Conservation (phyloP, 2,113 vertebrate genomes). For the Dipodomys spectabilis region DNA sequence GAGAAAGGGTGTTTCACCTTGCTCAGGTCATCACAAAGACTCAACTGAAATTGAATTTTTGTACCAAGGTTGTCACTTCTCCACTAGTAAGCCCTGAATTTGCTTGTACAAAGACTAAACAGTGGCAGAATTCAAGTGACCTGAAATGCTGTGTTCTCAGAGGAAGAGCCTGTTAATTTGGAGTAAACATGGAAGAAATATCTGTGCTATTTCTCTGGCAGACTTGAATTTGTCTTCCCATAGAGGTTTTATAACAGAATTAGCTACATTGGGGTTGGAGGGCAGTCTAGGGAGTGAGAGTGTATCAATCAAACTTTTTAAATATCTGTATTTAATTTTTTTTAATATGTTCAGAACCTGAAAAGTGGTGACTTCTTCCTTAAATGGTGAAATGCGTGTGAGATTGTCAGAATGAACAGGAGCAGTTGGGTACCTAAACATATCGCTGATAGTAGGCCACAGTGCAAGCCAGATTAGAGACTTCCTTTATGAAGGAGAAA, state of each 20-base stretch:
- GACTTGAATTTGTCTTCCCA: slow-evolving; percentile 29
- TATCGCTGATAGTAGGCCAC: background rate
- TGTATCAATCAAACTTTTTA: slow-evolving; percentile 47
- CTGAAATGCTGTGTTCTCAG: background rate
- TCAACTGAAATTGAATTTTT: slow-evolving; percentile 58
- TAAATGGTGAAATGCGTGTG: background rate
- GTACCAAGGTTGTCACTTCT: background rate
- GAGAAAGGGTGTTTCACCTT: slow-evolving; percentile 53
- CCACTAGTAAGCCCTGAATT: background rate
- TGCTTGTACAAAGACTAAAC: background rate
- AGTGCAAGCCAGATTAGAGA: background rate
- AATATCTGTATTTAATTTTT: slow-evolving; percentile 59
- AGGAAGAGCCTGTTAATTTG: background rate
- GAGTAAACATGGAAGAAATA: background rate
- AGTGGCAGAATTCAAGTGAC: background rate
- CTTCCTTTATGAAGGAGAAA: background rate
- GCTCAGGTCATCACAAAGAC: slow-evolving; percentile 69
- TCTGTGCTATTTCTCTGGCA: background rate
- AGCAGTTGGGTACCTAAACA: background rate
- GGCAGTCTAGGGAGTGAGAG: background rate
- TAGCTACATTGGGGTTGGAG: background rate
- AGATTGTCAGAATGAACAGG: background rate
- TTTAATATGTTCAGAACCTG: slow-evolving; percentile 20
- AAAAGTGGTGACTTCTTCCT: slow-evolving; percentile 41
- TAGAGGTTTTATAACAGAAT: background rate